phyloP scores from a whole-genome alignment of 2,888 invertebrate genomes.

The Camponotus fellah region DNA sequence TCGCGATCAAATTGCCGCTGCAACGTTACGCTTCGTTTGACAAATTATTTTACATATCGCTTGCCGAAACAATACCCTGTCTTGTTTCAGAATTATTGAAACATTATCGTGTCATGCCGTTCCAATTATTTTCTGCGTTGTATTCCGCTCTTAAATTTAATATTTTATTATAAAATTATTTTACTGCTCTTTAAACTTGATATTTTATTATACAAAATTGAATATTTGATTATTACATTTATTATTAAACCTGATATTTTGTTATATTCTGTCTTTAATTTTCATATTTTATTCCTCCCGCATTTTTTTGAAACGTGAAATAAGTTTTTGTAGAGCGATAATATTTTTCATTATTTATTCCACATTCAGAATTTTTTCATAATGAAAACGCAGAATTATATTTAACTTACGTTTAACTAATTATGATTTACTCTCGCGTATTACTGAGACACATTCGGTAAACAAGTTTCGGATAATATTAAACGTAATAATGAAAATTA shows the following conservation, averaged over 20 bases:
- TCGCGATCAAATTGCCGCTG: neutral
- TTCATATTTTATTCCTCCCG: neutral
- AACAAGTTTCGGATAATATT: conserved; percentile 10
- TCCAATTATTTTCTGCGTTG: neutral
- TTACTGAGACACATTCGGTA: neutral
- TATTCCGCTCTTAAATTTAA: neutral
- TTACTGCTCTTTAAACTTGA: no score
- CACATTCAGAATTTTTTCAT: neutral
- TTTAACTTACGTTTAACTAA: neutral
- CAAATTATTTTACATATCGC: neutral
- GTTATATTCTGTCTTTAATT: neutral
- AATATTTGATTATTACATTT: no score
- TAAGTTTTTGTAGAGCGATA: neutral
- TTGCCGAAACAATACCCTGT: neutral
- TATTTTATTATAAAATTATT: neutral
- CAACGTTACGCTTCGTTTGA: neutral
- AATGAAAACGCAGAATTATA: neutral
- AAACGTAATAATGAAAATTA: conserved; percentile 14
- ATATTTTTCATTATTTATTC: neutral
- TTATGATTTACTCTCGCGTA: neutral
- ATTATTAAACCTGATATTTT: neutral
- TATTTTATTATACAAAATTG: no score
- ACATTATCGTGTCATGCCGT: neutral
- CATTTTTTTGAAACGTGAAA: neutral
- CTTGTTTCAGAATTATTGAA: neutral